Conservation (phyloP, 2,888 invertebrate genomes). For the Thymelicus sylvestris region DNA sequence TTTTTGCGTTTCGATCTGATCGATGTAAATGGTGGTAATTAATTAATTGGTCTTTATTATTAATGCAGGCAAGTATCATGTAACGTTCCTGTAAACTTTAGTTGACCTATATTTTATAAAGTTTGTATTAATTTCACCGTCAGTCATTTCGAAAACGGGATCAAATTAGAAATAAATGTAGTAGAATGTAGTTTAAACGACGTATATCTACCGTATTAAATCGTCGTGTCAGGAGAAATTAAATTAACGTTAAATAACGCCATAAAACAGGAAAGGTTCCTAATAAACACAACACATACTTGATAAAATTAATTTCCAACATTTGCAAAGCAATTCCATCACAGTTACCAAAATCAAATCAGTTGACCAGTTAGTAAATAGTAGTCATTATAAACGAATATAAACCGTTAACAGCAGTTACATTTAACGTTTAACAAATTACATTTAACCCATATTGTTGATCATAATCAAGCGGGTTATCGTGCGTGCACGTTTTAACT, state of each 20-base stretch:
- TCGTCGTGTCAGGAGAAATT: no score
- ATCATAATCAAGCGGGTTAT: slow-evolving; percentile 31
- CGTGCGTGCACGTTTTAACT: slow-evolving; percentile 30
- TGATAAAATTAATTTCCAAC: background rate
- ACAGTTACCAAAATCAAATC: background rate
- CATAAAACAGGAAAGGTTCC: background rate
- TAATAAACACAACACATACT: background rate
- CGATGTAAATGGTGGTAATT: no score
- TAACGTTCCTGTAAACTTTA: no score
- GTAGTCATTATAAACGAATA: slow-evolving; percentile 9
- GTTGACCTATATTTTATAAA: no score
- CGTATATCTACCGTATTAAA: no score
- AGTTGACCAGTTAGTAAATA: slow-evolving; percentile 3
- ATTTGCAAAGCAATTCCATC: background rate
- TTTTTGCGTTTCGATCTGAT: no score
- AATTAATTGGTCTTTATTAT: no score
- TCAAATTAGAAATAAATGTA: no score
- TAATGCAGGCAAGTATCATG: no score
- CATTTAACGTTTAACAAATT: slow-evolving; percentile 16
- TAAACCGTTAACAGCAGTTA: slow-evolving; percentile 22
- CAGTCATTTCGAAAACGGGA: no score
- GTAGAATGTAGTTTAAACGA: no score
- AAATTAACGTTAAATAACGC: background rate
- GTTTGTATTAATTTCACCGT: background rate
- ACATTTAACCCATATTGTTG: slow-evolving; percentile 23